These are phyloP conservation scores for Megastigmus dorsalis DNA, from an alignment of 2,888 invertebrate species.

Conservation along the genomic window DNA sequence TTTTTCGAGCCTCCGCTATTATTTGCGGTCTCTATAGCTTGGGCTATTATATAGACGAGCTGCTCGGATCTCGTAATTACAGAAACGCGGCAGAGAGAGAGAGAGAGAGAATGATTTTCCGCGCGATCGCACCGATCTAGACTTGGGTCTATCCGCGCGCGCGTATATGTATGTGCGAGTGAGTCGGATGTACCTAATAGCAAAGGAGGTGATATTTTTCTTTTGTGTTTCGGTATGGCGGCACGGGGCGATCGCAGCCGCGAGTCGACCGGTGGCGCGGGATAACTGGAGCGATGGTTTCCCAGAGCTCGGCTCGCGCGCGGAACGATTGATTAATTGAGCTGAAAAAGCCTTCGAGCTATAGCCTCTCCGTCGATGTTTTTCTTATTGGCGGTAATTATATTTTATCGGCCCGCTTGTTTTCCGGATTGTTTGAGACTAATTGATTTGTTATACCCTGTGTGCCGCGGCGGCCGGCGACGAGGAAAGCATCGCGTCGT, in stretches of 20 bases:
- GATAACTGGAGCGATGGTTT: conserved; percentile 35
- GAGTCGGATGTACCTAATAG: too few species aligned
- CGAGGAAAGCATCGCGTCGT: too few species aligned
- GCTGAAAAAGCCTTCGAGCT: conserved; percentile 7
- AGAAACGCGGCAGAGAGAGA: background rate
- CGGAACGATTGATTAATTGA: conserved; percentile 23
- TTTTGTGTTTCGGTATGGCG: too few species aligned
- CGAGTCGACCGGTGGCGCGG: too few species aligned
- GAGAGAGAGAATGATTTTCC: conserved; percentile 32
- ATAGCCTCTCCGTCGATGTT: too few species aligned
- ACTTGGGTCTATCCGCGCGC: too few species aligned
- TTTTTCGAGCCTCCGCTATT: conserved; percentile 6
- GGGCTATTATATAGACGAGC: too few species aligned
- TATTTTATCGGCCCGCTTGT: conserved; percentile 14
- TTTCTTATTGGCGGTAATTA: conserved; percentile 7
- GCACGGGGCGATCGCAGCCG: too few species aligned
- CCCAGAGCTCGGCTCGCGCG: conserved; percentile 9
- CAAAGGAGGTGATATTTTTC: background rate
- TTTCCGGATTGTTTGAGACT: conserved; percentile 2
- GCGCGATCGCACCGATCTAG: conserved; percentile 13
- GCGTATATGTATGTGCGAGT: too few species aligned
- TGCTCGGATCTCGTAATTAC: conserved; percentile 29
- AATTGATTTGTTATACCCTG: too few species aligned
- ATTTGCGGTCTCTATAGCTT: background rate
- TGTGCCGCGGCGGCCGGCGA: too few species aligned